A percentile compares a stretch with the other conserved stretches of the same genome.
phyloP scores from a whole-genome alignment of 2,888 invertebrate genomes.

The Lasioglossum lativentre region DNA sequence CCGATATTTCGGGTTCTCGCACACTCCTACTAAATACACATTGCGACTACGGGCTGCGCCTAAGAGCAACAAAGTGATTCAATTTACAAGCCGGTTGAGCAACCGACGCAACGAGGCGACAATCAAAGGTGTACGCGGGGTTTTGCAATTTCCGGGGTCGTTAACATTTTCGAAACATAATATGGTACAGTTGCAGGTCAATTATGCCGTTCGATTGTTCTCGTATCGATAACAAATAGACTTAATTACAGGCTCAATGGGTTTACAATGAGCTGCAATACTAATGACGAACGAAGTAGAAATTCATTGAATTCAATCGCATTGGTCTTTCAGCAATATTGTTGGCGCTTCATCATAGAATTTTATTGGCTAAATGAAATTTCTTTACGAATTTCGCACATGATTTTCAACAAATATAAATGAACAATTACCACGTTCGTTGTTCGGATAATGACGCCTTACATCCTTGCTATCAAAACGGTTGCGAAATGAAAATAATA shows the following conservation, averaged over 20 bases:
- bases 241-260: neutral
- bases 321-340: neutral
- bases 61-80: neutral
- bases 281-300: neutral
- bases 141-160: neutral
- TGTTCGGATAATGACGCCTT: no score
- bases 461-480: neutral
- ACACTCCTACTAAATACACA: no score
- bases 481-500: no score
- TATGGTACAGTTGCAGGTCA: neutral
- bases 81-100: neutral
- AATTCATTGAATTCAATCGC: neutral
- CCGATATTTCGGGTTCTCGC: no score
- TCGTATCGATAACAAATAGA: neutral
- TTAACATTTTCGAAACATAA: slow-evolving; percentile 1
- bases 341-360: neutral
- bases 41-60: neutral
- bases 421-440: no score
- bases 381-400: no score
- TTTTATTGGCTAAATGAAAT: neutral
- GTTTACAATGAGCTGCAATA: neutral
- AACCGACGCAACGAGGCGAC: neutral
- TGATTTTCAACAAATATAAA: no score
- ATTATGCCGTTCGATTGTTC: neutral
- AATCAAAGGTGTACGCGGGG: neutral